Evolutionary conservation across 2,797 vertebrate species (phyloP), one percentile per base, ranked within the genome.

Genomic region (Microcaecilia unicolor): DNA sequence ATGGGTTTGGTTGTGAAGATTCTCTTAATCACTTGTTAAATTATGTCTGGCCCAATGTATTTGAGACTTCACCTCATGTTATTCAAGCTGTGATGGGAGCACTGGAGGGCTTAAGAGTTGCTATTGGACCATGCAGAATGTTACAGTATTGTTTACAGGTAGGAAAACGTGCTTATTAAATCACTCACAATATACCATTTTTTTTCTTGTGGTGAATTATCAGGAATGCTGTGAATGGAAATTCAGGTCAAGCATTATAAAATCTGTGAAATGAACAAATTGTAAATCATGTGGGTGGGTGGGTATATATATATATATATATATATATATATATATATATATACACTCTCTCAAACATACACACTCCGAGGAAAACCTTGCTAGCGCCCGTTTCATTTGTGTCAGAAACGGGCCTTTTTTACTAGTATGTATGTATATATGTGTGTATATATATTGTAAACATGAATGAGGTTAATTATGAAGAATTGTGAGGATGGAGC

Each of bases 71-170:
- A 4, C 96, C 96, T 18, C 96, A 99, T 0, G 94, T 99, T 23
- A 99, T 99, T 61, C 96, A 99, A 75, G 96, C 96, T 0, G 96
- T 99, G 1, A 99, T 99, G 96, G 96, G 96, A 1, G 96, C 96
- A 3, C 74, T 99, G 51, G 96, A 99, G 64, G 96, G 96, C 11
- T 81, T 99, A 41, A 64, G 96, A 37, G 96, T 99, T 2, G 94
- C 96, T 21, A 92, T 99, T 15, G 96, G 96, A 22, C 95, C 96
- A 7, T 99, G 96, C 62, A 85, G 96, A 63, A 98, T 99, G 94
- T 67, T 99, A 27, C 96, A 99, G 71, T 99, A 99, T 69, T 98
- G 94, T 68, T 74, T 98, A 71, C 96, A 98, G 90, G 95, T 94
- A 66, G 9, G 61, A n/a, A n/a, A n/a, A n/a, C n/a, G n/a, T 48